phyloP scores from a whole-genome alignment of 1,140 invertebrate genomes.

The Drosophila asahinai region DNA sequence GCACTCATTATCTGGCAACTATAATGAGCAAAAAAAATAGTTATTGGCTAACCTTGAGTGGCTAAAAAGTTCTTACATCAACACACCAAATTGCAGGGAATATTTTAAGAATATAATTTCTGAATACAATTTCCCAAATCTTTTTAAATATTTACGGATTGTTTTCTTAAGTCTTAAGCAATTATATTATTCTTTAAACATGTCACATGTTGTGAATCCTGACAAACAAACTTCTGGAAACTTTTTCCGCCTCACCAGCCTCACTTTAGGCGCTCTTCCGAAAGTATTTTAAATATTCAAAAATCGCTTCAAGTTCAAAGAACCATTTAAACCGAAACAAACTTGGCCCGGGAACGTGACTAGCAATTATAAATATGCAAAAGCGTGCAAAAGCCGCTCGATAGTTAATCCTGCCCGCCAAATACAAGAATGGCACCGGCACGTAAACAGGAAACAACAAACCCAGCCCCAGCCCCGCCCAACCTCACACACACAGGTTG shows the following conservation, averaged over 20 bases:
- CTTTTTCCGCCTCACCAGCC: constrained; percentile 4
- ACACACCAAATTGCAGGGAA: not conserved
- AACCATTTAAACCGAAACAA: constrained; percentile 33
- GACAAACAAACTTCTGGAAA: not conserved
- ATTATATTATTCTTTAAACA: not conserved
- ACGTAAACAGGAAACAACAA: constrained; percentile 43
- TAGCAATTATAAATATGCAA: constrained; percentile 52
- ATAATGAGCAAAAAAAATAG: not conserved
- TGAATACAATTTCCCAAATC: not conserved
- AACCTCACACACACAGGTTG: constrained; percentile 29
- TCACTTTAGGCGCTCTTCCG: too few species aligned
- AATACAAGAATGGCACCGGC: constrained; percentile 27
- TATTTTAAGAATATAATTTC: not conserved
- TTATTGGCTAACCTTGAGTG: constrained; percentile 6
- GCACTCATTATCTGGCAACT: not conserved
- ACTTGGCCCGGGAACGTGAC: constrained; percentile 37
- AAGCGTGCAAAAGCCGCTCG: constrained; percentile 32
- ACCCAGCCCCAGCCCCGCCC: not conserved
- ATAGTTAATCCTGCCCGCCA: constrained; percentile 35
- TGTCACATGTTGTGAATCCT: constrained; percentile 6
- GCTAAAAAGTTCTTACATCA: constrained; percentile 1
- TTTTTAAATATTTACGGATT: not conserved
- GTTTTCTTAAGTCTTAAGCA: not conserved
- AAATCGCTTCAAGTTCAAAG: constrained; percentile 43
- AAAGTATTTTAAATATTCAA: constrained; percentile 33